These are phyloP conservation scores for Dendrolimus houi DNA, from an alignment of 2,888 invertebrate species.

Conservation along the genomic window DNA sequence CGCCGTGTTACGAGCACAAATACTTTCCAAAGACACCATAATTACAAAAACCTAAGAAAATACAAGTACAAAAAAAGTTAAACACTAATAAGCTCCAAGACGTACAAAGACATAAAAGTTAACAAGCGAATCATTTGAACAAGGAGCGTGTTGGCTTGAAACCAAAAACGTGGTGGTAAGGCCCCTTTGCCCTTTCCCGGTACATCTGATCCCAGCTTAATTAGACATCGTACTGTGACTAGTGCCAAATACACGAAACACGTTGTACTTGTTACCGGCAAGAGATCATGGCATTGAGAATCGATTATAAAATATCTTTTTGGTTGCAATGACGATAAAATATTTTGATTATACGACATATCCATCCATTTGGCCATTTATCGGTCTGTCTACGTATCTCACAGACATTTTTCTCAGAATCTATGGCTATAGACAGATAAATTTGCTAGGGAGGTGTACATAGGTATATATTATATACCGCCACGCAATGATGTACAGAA, in stretches of 20 bases:
- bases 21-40: not conserved
- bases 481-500: too few relatives aligned
- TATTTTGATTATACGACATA: too few relatives aligned
- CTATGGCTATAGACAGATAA: too few relatives aligned
- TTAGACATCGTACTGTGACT: constrained; percentile 41
- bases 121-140: constrained; percentile 51
- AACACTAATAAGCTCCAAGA: constrained; percentile 15
- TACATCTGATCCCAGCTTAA: constrained; percentile 61
- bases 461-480: too few relatives aligned
- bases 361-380: too few relatives aligned
- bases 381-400: too few relatives aligned
- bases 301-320: too few relatives aligned
- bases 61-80: constrained; percentile 12
- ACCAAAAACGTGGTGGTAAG: constrained; percentile 48
- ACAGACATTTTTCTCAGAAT: too few relatives aligned
- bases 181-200: constrained; percentile 27
- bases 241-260: constrained; percentile 35
- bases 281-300: too few relatives aligned
- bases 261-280: constrained; percentile 7
- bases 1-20: too few relatives aligned
- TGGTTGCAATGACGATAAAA: too few relatives aligned
- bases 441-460: too few relatives aligned
- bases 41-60: constrained; percentile 11
- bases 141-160: constrained; percentile 53
- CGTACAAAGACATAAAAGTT: constrained; percentile 41